Base-by-base conservation (phyloP, 2,797 vertebrate genomes). In the Thripadectes ignobilis region DNA sequence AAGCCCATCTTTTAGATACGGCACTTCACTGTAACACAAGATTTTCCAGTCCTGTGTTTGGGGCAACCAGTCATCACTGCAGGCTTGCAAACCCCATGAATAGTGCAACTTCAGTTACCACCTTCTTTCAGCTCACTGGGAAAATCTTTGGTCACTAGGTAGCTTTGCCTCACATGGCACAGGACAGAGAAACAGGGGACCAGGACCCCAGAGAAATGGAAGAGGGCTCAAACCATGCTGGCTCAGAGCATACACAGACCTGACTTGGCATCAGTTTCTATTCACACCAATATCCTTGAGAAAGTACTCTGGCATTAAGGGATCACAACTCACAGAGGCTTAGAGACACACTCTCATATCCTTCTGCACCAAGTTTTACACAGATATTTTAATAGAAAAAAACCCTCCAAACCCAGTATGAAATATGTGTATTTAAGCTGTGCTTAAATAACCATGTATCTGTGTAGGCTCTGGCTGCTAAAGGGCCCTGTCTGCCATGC, bases 21-120 rank as follows among this genome's bases (percentile, higher is more conserved):
- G 7, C 12, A 17, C 7, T 32, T 3, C 8, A 32, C 10, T 9
- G 1, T 20, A 45, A 6, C 0, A 6, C 0, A 3, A 41, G 14
- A 23, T 30, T 68, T 49, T 20, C 15, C 45, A 14, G 51, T 12
- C 19, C 26, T 26, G 3, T 27, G 15, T 4, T 39, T 21, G 57
- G 7, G 36, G 36, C 36, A 36, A 14, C 12, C 49, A 41, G 32
- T 14, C 41, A 29, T 0, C 38, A 24, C 46, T 27, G 6, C 39
- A 69, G 52, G 27, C 32, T 18, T 36, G 24, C 38, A 69, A 23
- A 21, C 1, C 27, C 45, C 36, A 27, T 1, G 11, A 23, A 8
- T 5, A 13, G 38, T 0, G 7, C 7, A 36, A 13, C 30, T 34
- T 29, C 46, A 45, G 22, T 4, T 21, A 17, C 24, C 21, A 16